These are phyloP conservation scores for Crotalus helleri DNA, from an alignment of 2,113 vertebrate genomes.

Conservation along the genomic window DNA sequence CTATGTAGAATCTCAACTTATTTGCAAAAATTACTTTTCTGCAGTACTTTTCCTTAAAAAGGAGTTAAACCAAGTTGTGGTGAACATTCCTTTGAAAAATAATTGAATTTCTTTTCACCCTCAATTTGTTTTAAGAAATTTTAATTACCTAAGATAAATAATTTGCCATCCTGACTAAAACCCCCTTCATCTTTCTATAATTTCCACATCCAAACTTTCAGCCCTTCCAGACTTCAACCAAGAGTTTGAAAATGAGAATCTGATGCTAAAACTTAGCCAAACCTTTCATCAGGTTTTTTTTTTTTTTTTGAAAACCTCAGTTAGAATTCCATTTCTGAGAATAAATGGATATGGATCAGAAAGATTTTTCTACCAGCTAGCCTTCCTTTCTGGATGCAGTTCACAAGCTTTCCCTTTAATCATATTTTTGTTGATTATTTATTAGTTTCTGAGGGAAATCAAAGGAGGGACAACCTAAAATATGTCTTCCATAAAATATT, in stretches of 20 bases:
- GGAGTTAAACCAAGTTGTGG: slow-evolving; percentile 47
- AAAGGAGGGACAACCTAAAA: slow-evolving; percentile 69
- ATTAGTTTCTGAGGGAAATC: slow-evolving; percentile 77
- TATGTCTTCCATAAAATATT: slow-evolving; percentile 68
- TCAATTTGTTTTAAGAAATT: slow-evolving; percentile 46
- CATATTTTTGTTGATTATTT: slow-evolving; percentile 82
- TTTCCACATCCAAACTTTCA: slow-evolving; percentile 58
- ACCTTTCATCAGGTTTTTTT: slow-evolving; percentile 60
- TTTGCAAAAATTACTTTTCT: neutral
- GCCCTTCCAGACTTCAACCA: slow-evolving; percentile 58
- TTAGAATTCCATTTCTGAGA: slow-evolving; percentile 78
- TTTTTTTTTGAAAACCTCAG: slow-evolving; percentile 61
- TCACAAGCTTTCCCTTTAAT: slow-evolving; percentile 73
- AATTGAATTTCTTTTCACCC: slow-evolving; percentile 59
- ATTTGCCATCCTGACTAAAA: slow-evolving; percentile 54
- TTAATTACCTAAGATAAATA: slow-evolving; percentile 51
- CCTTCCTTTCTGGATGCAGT: slow-evolving; percentile 64
- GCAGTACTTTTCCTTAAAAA: slow-evolving; percentile 24
- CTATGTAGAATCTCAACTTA: neutral
- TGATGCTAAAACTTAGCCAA: slow-evolving; percentile 69
- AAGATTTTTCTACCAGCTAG: slow-evolving; percentile 64
- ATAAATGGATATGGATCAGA: slow-evolving; percentile 75
- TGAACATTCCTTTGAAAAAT: slow-evolving; percentile 21
- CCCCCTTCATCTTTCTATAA: slow-evolving; percentile 52
- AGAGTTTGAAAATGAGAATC: slow-evolving; percentile 68